phyloP scores from a whole-genome alignment of 1,140 invertebrate genomes.

The Nautilus pompilius region DNA sequence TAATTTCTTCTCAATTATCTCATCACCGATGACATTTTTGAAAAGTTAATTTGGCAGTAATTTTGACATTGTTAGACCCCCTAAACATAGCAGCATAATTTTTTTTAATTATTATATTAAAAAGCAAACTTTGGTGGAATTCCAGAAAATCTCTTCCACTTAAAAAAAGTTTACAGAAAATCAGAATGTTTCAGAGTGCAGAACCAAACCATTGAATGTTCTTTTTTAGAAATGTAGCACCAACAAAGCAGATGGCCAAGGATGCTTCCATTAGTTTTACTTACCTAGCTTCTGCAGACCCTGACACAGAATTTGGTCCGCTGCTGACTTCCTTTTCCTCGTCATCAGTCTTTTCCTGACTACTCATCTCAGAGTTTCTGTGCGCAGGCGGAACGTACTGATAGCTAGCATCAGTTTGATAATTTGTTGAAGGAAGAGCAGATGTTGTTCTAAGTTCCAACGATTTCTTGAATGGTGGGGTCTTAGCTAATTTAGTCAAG shows the following conservation, averaged over 20 bases:
- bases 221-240: neutral
- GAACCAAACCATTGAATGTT: neutral
- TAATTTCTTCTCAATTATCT: no score
- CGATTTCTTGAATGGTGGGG: neutral
- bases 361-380: neutral
- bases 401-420: slow-evolving; percentile 1
- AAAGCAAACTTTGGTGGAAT: neutral
- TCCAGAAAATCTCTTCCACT: neutral
- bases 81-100: no score
- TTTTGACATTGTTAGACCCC: no score
- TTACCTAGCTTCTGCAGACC: slow-evolving; percentile 5
- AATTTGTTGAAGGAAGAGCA: neutral
- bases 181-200: neutral
- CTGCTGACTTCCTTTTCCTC: slow-evolving; percentile 3
- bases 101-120: no score
- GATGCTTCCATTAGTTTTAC: no score
- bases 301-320: slow-evolving; percentile 1
- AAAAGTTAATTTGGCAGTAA: no score
- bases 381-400: neutral
- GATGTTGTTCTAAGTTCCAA: slow-evolving; percentile 2
- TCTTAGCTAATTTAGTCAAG: neutral
- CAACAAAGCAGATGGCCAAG: neutral
- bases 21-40: no score
- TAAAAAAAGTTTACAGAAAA: neutral
- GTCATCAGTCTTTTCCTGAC: neutral